Evolutionary conservation across 2,888 invertebrate species (phyloP).

Genomic region (Perdita meconis): DNA sequence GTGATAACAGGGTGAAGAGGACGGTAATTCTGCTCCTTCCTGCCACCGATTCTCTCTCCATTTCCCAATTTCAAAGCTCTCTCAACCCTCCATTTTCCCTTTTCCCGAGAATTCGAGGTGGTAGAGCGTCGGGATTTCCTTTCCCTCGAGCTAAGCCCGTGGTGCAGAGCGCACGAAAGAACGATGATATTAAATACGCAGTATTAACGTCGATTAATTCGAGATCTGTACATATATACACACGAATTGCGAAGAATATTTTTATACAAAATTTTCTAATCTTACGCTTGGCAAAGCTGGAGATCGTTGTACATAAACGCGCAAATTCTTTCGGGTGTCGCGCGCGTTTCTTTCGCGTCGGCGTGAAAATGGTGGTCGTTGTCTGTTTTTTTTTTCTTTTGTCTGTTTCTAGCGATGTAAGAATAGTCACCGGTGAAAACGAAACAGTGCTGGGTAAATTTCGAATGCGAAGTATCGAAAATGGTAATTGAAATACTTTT

Average conservation of each 20-base stretch:
- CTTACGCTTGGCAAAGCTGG: conserved; percentile 71
- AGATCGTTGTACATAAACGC: conserved; percentile 77
- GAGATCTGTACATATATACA: conserved; percentile 78
- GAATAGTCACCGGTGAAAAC: conserved; percentile 63
- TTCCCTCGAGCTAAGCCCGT: conserved; percentile 76
- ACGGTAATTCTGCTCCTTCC: conserved; percentile 54
- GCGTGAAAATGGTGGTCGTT: conserved; percentile 62
- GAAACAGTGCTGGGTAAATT: conserved; percentile 61
- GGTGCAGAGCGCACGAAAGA: conserved; percentile 74
- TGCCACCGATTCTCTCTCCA: conserved; percentile 50
- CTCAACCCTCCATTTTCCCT: conserved; percentile 42
- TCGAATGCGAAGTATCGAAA: too few species aligned
- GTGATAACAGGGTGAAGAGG: conserved; percentile 65
- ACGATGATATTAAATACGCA: conserved; percentile 81
- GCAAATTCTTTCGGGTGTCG: conserved; percentile 68
- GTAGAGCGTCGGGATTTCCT: conserved; percentile 55
- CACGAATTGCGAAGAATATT: conserved; percentile 80
- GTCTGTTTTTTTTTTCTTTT: too few species aligned
- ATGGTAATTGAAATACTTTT: too few species aligned
- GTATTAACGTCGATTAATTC: conserved; percentile 82
- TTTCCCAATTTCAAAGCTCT: conserved; percentile 31
- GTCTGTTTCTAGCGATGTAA: conserved; percentile 57
- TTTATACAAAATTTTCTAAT: conserved; percentile 84
- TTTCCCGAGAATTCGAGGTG: conserved; percentile 52
- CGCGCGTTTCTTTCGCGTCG: conserved; percentile 55